Conservation (phyloP, 2,113 vertebrate species). For the Hyperoodon ampullatus region DNA sequence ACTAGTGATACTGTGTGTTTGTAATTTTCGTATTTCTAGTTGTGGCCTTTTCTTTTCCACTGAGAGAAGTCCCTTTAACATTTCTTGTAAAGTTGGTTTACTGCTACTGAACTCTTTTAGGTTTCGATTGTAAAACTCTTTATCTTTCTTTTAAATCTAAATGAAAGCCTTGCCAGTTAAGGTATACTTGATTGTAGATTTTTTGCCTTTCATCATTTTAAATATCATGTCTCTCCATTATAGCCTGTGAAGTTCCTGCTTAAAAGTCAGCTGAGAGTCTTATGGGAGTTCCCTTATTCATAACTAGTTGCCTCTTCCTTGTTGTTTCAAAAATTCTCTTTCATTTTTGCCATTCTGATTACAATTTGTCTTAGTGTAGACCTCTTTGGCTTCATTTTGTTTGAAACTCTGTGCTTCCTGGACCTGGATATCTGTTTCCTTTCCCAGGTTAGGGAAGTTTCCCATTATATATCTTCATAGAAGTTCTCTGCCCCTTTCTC, state of each 20-base stretch:
- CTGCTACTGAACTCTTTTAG: neutral
- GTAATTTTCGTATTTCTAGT: no score
- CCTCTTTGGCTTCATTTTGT: neutral
- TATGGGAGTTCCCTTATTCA: neutral
- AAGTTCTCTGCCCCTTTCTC: neutral
- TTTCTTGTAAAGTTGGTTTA: no score
- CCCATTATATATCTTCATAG: neutral
- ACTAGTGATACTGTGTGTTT: no score
- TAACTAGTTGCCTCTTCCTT: neutral
- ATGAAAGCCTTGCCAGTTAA: neutral
- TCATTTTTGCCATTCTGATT: neutral
- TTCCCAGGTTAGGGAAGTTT: neutral
- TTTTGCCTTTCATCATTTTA: neutral
- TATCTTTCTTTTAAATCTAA: neutral
- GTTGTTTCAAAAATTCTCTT: neutral
- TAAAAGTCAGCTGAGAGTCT: neutral
- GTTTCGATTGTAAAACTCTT: neutral
- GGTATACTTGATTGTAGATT: neutral
- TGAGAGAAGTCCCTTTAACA: no score
- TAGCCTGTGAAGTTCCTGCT: neutral
- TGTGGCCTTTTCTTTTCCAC: no score
- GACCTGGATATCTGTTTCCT: neutral
- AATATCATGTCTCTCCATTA: neutral
- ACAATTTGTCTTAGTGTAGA: neutral
- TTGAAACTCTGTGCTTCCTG: neutral